A percentile compares a stretch with the other conserved stretches of the same genome.
Evolutionary conservation across 2,113 vertebrate species (phyloP).

Genomic region (Forbesichthys agassizii): DNA sequence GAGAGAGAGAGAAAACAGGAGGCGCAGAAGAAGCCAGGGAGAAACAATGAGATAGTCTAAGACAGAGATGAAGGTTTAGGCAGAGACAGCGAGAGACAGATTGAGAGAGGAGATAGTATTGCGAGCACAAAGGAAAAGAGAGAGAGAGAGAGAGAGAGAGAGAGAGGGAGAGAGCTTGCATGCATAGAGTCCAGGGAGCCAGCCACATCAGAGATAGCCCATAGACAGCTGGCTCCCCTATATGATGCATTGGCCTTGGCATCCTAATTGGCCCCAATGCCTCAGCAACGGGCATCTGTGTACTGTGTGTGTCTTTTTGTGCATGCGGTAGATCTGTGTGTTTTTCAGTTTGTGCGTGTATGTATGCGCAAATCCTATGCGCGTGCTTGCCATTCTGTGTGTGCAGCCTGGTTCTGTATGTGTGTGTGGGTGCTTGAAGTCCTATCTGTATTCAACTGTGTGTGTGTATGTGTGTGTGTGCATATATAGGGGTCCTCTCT

Average conservation of each 20-base stretch:
- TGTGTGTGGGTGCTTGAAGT: conserved; percentile 3
- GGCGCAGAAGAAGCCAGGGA: no score
- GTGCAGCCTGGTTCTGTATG: neutral
- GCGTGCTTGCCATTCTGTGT: no score
- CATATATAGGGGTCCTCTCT: conserved; percentile 4
- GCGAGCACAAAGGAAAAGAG: no score
- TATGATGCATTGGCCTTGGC: conserved; percentile 63
- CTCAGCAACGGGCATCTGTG: conserved; percentile 46
- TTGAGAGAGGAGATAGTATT: no score
- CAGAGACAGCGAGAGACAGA: no score
- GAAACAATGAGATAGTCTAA: no score
- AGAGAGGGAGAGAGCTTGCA: conserved; percentile 20
- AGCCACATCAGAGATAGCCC: conserved; percentile 58
- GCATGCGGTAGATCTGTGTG: no score
- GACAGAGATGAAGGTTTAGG: no score
- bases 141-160: neutral
- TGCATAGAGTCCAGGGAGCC: conserved; percentile 35
- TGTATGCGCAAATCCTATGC: no score
- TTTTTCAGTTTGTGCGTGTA: no score
- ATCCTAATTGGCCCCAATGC: conserved; percentile 68
- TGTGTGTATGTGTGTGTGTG: neutral
- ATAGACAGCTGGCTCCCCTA: conserved; percentile 67
- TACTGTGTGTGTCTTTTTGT: neutral
- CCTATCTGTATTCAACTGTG: neutral
- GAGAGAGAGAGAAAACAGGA: neutral